These are phyloP conservation scores for Sylvietta virens DNA, from an alignment of 2,113 vertebrate species.

Conservation along the genomic window DNA sequence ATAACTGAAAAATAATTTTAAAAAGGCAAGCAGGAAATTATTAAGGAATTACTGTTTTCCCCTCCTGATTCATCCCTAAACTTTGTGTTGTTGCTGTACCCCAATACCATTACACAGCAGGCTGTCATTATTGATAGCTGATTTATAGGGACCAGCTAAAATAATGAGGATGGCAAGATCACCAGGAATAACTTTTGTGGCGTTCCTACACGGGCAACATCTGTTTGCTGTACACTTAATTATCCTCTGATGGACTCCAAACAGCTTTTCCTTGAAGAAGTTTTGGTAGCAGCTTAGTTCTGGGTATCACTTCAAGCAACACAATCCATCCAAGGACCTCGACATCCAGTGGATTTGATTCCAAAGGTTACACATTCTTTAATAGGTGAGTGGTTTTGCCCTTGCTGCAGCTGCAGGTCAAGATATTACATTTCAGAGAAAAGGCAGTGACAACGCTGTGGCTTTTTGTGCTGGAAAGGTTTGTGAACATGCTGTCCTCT, in stretches of 20 bases:
- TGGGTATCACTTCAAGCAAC: background rate
- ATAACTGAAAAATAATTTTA: background rate
- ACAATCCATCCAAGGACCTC: background rate
- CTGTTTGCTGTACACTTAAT: background rate
- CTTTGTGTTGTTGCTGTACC: background rate
- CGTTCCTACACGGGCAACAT: background rate
- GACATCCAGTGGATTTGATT: background rate
- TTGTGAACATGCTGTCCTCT: constrained; percentile 30
- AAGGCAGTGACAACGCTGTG: background rate
- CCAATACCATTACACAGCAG: background rate
- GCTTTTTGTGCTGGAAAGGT: constrained; percentile 24
- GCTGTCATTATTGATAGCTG: background rate
- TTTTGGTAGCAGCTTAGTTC: background rate
- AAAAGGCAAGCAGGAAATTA: background rate
- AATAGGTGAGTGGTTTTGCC: background rate
- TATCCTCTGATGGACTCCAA: background rate
- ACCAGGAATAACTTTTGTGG: background rate
- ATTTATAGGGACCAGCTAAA: background rate
- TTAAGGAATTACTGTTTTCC: background rate
- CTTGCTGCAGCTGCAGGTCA: constrained; percentile 28
- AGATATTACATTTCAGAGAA: background rate
- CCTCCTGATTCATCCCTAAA: background rate
- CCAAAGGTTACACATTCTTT: constrained; percentile 25
- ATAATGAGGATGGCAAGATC: background rate
- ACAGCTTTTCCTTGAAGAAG: background rate